Base-by-base conservation (phyloP, 2,113 vertebrate genomes). In the Nycticryphes semicollaris region DNA sequence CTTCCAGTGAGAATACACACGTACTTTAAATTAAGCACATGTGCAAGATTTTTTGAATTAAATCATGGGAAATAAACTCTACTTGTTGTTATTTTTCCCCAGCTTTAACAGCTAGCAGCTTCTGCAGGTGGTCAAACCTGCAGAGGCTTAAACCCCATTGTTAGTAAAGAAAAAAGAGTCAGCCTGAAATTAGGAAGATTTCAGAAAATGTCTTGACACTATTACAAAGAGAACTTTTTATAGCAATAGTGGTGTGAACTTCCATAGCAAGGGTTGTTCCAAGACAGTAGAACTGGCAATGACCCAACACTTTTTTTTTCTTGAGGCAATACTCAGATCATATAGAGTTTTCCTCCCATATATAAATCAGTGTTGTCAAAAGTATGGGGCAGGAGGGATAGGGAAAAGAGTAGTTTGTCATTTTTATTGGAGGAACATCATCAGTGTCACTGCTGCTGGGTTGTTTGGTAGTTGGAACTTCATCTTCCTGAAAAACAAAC, bases 211-310 rank as follows among this genome's bases (percentile, higher is more conserved):
- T 81, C 60, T 75, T 68, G 86, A 54, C 47, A 59, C 81, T n/a
- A 70, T 59, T 70, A 81, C 51, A 41, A 33, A 14, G 14, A 50
- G 7, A 48, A 3, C 3, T 27, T 43, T 45, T 87, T 59, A 10
- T 53, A 54, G 60, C 23, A 81, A 8, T 15, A 68, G 8, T 41
- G 41, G 43, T 54, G 51, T 81, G 68, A 84, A 47, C 47, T 93
- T 75, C 89, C 91, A 30, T 6, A 84, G 43, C 7, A 11, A 76
- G 33, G 62, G 22, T 41, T 74, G 50, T 81, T 97, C 96, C 94
- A 96, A 96, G 73, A 95, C 90, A 94, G 90, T 93, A 96, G 95
- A 90, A 31, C 33, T 97, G 97, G 90, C 54, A 91, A 39, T 2
- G 6, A 39, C 35, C 24, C 92, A 96, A 35, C 4, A 39, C 93